Base-by-base conservation (phyloP, 2,797 vertebrate species). In the Sebastes kiyomatsui region DNA sequence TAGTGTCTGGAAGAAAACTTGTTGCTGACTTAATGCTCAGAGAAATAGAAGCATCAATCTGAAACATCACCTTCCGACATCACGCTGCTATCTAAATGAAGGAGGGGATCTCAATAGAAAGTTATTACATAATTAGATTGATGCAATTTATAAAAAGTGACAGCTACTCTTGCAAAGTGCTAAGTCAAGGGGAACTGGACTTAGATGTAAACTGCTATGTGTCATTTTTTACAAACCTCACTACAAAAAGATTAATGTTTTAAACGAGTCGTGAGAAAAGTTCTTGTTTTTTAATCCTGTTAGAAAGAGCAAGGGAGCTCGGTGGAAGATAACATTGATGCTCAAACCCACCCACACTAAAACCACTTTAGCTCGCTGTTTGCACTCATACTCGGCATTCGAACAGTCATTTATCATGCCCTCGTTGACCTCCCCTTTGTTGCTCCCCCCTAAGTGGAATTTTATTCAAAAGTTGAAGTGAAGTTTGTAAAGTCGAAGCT, bases 381-480 rank as follows among this genome's bases (percentile, higher is more conserved):
- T 23, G 20, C 20, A 9, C 61, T 76, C 22, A 54, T 25, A 56
- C 4, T 59, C 5, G 58, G 55, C 18, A 55, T 46, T 54, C 18
- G 54, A 67, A 25, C 4, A 42, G 7, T 56, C 27, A 74, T 76
- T 72, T 35, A 62, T 75, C 28, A 74, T 10, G 23, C 60, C 35
- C 78, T 68, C 2, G 2, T 49, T 78, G 67, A 80, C 28, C 67
- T 73, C 54, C 33, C 6, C 14, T 70, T 20, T 20, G 20, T 66
- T 46, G n/a, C 14, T 55, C 7, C 32, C 61, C 30, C 27, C 7
- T 1, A 35, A 33, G 60, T 33, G 8, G 30, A n/a, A 14, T 69
- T 67, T 72, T 81, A 27, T 79, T 61, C 25, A 49, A 64, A 73
- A 68, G 56, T 62, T 73, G 14, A 65, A 71, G 13, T 32, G 9